phyloP scores from a whole-genome alignment of 1,140 invertebrate genomes.

The Solenopsis fugax region DNA sequence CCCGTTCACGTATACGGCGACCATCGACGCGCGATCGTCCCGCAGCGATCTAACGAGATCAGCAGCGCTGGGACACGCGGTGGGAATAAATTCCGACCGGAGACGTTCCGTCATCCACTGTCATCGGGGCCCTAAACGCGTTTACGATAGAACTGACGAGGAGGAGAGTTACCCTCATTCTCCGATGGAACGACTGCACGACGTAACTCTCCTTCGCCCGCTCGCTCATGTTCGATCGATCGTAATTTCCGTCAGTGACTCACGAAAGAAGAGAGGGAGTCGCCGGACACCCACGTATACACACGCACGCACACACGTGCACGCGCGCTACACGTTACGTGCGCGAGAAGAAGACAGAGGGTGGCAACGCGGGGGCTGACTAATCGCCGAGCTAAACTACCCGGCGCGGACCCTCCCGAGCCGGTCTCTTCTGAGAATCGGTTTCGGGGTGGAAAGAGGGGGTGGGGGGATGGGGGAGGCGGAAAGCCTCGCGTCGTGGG shows the following conservation, averaged over 20 bases:
- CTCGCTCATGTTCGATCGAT: conserved; percentile 79
- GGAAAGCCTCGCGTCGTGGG: conserved; percentile 23
- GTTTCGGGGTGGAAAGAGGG: neutral
- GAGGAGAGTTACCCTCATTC: conserved; percentile 38
- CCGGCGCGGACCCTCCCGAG: conserved; percentile 32
- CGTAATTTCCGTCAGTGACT: conserved; percentile 84
- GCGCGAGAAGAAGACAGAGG: conserved; percentile 63
- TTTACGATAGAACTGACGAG: conserved; percentile 72
- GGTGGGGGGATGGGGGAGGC: neutral
- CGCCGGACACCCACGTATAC: conserved; percentile 9
- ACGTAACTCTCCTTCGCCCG: conserved; percentile 59
- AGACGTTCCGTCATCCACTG: conserved; percentile 71
- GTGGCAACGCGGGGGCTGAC: conserved; percentile 79
- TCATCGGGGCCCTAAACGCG: conserved; percentile 72
- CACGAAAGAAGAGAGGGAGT: conserved; percentile 76
- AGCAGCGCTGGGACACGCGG: conserved; percentile 63
- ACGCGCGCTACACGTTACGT: conserved; percentile 18
- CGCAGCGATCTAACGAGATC: conserved; percentile 60
- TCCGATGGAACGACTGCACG: conserved; percentile 28
- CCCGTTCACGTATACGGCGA: conserved; percentile 60
- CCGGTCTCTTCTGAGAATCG: conserved; percentile 68
- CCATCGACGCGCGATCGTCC: conserved; percentile 42
- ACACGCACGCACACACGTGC: neutral
- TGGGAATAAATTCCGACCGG: conserved; percentile 73
- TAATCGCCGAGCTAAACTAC: conserved; percentile 76